Conservation (phyloP, 2,113 vertebrate genomes). For the Trematocara marginatum region DNA sequence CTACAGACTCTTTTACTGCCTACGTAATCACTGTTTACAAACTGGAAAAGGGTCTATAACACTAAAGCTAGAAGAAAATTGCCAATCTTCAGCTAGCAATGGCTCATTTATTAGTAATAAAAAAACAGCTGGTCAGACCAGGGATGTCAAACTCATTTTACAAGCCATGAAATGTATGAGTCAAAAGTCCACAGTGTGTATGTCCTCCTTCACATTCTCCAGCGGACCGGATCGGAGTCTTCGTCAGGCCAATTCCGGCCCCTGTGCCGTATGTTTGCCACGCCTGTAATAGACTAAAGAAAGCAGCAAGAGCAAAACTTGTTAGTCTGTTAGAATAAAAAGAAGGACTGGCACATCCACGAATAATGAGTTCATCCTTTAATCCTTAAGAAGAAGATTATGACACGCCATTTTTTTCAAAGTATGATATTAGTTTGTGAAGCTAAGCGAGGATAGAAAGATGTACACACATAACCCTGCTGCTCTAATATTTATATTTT, state of each 20-base stretch:
- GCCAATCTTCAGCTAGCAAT: not conserved
- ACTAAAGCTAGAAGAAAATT: not conserved
- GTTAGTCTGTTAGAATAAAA: not conserved
- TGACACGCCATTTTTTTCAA: not conserved
- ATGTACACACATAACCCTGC: not conserved
- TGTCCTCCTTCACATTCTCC: not conserved
- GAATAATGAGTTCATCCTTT: not conserved
- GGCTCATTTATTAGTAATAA: not conserved
- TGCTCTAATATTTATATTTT: not conserved
- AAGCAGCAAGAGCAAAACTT: not conserved
- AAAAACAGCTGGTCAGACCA: not conserved
- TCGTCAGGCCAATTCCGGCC: not conserved
- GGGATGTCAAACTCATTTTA: not conserved
- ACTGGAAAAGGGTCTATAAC: not conserved
- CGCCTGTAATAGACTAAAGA: not conserved
- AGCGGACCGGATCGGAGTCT: rapidly evolving
- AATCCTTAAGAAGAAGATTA: not conserved
- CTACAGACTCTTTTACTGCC: not conserved
- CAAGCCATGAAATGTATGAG: not conserved
- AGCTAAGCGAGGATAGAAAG: not conserved
- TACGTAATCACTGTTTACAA: not conserved
- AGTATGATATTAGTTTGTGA: not conserved
- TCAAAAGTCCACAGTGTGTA: not conserved
- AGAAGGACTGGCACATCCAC: not conserved
- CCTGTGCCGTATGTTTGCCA: not conserved